Evolutionary conservation across 2,797 vertebrate genomes (phyloP).

Genomic region (Chaenodraco wilsoni): DNA sequence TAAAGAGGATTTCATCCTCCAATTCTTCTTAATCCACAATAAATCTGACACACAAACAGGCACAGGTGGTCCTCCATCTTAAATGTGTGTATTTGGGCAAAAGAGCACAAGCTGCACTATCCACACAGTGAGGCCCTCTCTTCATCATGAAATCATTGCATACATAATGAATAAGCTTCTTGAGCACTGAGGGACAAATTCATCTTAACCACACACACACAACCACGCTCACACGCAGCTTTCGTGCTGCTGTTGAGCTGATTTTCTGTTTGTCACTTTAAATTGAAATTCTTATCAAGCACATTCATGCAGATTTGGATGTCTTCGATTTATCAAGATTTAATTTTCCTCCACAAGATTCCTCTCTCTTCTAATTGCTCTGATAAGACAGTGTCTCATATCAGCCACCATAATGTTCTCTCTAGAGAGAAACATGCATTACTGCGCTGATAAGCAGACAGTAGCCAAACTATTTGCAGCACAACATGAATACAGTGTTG

Average conservation of each 20-base stretch:
- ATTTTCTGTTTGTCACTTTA: conserved; percentile 33
- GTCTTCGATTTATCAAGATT: conserved; percentile 27
- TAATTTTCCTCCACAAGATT: conserved; percentile 28
- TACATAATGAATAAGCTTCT: conserved; percentile 62
- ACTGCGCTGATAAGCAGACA: conserved; percentile 6
- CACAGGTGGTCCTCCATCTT: not conserved
- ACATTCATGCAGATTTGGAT: conserved; percentile 40
- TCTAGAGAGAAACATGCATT: not conserved
- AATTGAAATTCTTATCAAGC: conserved; percentile 33
- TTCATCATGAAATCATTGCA: conserved; percentile 57
- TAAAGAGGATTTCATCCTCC: no score
- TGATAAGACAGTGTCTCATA: conserved; percentile 17
- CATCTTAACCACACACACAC: not conserved
- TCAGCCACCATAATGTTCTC: conserved; percentile 10
- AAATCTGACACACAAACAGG: not conserved
- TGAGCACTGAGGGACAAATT: conserved; percentile 31
- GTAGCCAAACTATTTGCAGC: not conserved
- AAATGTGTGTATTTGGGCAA: conserved; percentile 6
- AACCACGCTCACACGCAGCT: conserved; percentile 6
- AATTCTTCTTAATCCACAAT: not conserved
- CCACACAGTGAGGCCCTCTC: conserved; percentile 5
- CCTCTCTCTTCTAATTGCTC: conserved; percentile 10
- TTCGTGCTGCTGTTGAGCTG: conserved; percentile 28
- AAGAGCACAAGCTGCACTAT: conserved; percentile 4
- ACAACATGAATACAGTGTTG: not conserved